phyloP scores from a whole-genome alignment of 2,888 invertebrate genomes.

The Heliconius charithonia region DNA sequence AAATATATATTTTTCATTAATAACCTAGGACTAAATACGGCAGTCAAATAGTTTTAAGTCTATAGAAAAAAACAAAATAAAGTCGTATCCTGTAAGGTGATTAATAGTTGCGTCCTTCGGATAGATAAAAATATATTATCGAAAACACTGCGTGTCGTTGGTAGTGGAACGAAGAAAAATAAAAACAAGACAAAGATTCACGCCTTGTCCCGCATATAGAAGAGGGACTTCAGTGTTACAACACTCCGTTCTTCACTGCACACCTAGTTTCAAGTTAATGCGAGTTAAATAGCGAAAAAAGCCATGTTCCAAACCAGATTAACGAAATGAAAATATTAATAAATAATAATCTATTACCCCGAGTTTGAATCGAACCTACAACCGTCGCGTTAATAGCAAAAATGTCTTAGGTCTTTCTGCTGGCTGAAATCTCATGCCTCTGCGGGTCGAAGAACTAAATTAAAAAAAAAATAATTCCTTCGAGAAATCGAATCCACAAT shows the following conservation, averaged over 20 bases:
- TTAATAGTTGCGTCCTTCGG: constrained; percentile 23
- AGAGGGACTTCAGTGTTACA: not conserved
- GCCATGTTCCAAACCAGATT: too few relatives aligned
- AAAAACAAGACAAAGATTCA: not conserved
- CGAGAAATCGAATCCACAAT: too few relatives aligned
- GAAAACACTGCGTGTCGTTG: not conserved
- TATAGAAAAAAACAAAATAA: not conserved
- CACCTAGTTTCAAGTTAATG: not conserved
- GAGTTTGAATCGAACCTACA: too few relatives aligned
- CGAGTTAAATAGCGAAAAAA: too few relatives aligned
- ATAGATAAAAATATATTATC: constrained; percentile 20
- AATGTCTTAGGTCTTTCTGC: too few relatives aligned
- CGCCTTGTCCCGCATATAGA: not conserved
- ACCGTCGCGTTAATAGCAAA: too few relatives aligned
- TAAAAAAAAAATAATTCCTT: too few relatives aligned
- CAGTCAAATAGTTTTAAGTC: constrained; percentile 6
- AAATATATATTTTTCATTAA: not conserved
- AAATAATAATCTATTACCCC: too few relatives aligned
- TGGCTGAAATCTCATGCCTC: too few relatives aligned
- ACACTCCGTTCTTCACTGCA: not conserved
- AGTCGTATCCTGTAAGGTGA: constrained; percentile 23
- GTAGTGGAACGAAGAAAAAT: not conserved
- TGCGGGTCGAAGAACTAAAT: too few relatives aligned
- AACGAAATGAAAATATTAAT: too few relatives aligned
- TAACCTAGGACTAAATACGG: not conserved